Conservation (phyloP, 2,888 invertebrate species). For the Oasisia sp. region DNA sequence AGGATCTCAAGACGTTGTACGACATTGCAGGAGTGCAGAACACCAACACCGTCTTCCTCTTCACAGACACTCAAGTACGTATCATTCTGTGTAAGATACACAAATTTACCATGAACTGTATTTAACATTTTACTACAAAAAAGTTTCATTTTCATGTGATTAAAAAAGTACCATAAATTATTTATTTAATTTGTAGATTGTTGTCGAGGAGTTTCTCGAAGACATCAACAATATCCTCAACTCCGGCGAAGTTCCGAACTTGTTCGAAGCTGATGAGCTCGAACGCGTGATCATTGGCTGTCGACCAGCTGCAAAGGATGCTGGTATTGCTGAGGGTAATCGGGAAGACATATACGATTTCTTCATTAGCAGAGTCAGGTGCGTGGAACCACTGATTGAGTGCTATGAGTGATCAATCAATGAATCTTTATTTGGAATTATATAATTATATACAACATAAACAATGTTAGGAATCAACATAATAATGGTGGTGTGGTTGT, state of each 20-base stretch:
- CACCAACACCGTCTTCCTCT: slow-evolving; percentile 83
- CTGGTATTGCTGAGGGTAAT: slow-evolving; percentile 74
- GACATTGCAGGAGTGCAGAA: slow-evolving; percentile 80
- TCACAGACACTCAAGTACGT: slow-evolving; percentile 80
- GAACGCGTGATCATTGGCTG: slow-evolving; percentile 84
- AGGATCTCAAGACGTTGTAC: slow-evolving; percentile 84
- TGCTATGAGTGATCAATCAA: too few species aligned
- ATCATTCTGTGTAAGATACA: background rate
- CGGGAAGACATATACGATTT: slow-evolving; percentile 86
- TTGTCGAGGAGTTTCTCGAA: slow-evolving; percentile 89
- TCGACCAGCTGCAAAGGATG: slow-evolving; percentile 77
- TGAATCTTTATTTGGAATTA: too few species aligned
- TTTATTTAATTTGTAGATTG: slow-evolving; percentile 72
- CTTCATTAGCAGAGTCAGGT: slow-evolving; percentile 82
- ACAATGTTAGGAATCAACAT: too few species aligned
- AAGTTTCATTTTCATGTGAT: too few species aligned
- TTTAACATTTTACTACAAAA: too few species aligned
- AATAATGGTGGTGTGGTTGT: too few species aligned
- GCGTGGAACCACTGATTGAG: slow-evolving; percentile 27
- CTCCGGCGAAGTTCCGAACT: slow-evolving; percentile 90
- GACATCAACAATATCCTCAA: slow-evolving; percentile 92
- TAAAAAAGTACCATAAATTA: too few species aligned
- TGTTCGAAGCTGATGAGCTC: slow-evolving; percentile 82
- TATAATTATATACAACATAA: too few species aligned
- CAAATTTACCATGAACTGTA: background rate